Evolutionary conservation across 2,797 vertebrate genomes (phyloP).

Genomic region (Paramormyrops hopkinsi): DNA sequence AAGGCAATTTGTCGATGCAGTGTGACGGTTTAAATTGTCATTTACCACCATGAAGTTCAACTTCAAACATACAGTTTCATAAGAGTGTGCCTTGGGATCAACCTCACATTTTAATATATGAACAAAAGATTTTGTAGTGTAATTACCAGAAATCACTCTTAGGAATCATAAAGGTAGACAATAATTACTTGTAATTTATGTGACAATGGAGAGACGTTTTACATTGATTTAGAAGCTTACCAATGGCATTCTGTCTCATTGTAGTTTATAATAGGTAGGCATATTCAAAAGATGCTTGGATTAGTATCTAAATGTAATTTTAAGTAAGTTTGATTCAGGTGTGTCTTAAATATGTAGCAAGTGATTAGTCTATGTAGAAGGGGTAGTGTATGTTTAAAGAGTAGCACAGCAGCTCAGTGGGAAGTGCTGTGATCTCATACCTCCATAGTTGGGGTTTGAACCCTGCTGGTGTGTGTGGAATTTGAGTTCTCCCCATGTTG

Average conservation of each 20-base stretch:
- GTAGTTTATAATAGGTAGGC: slow-evolving; percentile 38
- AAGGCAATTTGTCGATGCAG: slow-evolving; percentile 15
- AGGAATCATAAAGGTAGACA: background rate
- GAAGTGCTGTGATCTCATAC: background rate
- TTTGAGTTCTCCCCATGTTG: too few species aligned
- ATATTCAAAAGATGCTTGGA: slow-evolving; percentile 32
- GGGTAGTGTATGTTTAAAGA: background rate
- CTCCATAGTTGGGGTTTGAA: background rate
- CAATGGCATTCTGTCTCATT: slow-evolving; percentile 46
- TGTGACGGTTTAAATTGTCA: slow-evolving; percentile 15
- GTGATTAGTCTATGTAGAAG: background rate
- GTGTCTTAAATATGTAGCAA: slow-evolving; percentile 17
- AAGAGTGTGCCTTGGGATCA: background rate
- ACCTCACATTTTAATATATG: background rate
- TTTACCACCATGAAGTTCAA: slow-evolving; percentile 21
- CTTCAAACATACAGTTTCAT: slow-evolving; percentile 9
- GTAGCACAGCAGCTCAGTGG: background rate
- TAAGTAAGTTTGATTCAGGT: slow-evolving; percentile 28
- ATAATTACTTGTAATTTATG: slow-evolving; percentile 9
- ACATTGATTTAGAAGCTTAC: background rate
- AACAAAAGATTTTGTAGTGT: background rate
- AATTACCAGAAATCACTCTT: background rate
- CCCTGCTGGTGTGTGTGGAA: background rate
- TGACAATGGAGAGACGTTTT: background rate
- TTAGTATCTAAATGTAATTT: background rate